Base-by-base conservation (phyloP, 2,797 vertebrate genomes). In the Heteromormyrus szaboi region DNA sequence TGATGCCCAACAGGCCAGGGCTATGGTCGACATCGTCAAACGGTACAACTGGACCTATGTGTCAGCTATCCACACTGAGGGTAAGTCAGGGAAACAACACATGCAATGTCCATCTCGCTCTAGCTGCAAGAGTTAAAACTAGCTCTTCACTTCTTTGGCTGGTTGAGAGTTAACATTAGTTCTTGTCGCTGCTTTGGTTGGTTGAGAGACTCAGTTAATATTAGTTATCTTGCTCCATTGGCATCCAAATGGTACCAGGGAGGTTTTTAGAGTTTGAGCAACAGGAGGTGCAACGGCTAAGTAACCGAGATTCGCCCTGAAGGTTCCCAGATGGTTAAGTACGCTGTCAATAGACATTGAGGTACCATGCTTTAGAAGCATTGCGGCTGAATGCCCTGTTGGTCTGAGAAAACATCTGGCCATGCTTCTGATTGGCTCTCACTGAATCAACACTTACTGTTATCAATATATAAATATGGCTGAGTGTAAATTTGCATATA, bases 21-120 rank as follows among this genome's bases (percentile, higher is more conserved):
- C 99, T 8, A 99, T 99, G 98, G 98, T 99, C 93, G 98, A 99
- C 97, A 99, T 99, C 46, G 98, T 99, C 90, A 99, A 99, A 92
- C 95, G 96, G 88, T 99, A 99, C 94, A 99, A 97, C 94, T 99
- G 99, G 99, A 99, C 97, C 90, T 99, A 99, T 1, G 98, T 99
- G 86, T 99, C 98, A 2, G 98, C 99, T 12, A 99, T 99, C 86
- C 98, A 99, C 93, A 99, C 99, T 0, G 99, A 99, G 95, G 99
- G 99, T 99, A 95, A 94, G 96, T 50, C 29, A 22, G 68, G n/a
- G 44, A 25, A 29, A 51, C 44, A 25, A 29, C 4, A 17, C 8
- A 85, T 25, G 25, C 2, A 11, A 50, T 4, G n/a, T 84, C 3
- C 19, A 22, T 51, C n/a, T 4, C 1, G 17, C 17, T 81, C 19